Conservation (phyloP, 2,113 vertebrate species). For the Amblyornis subalaris region DNA sequence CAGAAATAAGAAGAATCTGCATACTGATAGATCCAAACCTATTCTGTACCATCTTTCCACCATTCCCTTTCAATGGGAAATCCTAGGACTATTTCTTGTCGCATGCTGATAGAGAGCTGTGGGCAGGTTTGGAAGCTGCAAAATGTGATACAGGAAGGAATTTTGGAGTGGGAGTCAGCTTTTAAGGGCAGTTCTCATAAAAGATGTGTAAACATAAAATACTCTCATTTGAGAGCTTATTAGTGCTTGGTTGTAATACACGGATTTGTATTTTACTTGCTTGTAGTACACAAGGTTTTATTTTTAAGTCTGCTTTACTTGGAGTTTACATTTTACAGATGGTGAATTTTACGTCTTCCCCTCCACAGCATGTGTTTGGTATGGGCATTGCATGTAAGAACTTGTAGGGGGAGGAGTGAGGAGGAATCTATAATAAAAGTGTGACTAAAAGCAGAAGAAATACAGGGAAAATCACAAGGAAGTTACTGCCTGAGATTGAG, state of each 20-base stretch:
- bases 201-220: not conserved
- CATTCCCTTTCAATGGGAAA: not conserved
- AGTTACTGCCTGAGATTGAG: not conserved
- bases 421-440: not conserved
- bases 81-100: not conserved
- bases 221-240: not conserved
- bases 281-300: not conserved
- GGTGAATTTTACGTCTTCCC: not conserved
- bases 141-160: not conserved
- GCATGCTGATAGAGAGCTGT: not conserved
- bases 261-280: not conserved
- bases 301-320: not conserved
- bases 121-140: not conserved
- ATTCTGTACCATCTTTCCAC: not conserved
- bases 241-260: not conserved
- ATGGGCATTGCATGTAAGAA: not conserved
- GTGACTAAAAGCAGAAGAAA: not conserved
- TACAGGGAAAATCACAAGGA: not conserved
- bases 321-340: not conserved
- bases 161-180: not conserved
- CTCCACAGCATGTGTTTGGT: not conserved
- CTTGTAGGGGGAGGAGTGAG: not conserved
- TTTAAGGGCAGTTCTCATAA: not conserved
- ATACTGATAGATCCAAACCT: not conserved
- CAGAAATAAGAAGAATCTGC: not conserved